Percentiles rank a stretch among this genome's conserved stretches.
phyloP scores from a whole-genome alignment of 2,113 vertebrate genomes.

The Lanius ludovicianus region DNA sequence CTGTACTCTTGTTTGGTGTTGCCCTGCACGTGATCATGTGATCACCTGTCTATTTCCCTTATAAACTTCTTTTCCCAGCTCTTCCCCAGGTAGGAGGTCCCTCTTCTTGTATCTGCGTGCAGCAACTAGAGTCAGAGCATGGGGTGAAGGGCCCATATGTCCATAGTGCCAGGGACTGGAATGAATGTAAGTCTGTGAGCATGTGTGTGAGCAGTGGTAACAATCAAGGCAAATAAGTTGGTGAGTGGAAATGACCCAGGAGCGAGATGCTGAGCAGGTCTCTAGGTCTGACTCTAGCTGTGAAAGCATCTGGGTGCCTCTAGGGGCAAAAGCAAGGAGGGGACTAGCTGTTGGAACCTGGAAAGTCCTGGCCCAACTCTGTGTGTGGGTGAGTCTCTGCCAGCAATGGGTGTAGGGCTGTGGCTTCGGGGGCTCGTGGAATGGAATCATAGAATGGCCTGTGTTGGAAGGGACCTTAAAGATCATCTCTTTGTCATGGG shows the following conservation, averaged over 20 bases:
- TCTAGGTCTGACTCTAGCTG: neutral
- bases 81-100: neutral
- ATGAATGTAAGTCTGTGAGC: fast-evolving
- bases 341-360: neutral
- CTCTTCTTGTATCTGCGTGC: neutral
- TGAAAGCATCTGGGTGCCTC: neutral
- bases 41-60: neutral
- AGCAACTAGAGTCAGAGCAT: neutral
- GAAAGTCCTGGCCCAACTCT: neutral
- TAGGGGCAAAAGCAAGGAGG: neutral
- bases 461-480: neutral
- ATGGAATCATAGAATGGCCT: too few relatives aligned
- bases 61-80: neutral
- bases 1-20: neutral
- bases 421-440: neutral
- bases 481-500: neutral
- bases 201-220: neutral
- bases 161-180: too few relatives aligned
- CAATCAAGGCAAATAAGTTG: too few relatives aligned
- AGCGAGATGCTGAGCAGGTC: neutral
- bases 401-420: neutral
- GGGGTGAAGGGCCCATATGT: fast-evolving
- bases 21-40: neutral
- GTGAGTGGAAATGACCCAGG: neutral
- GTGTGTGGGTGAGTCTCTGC: neutral